These are phyloP conservation scores for Lutjanus campechanus DNA, from an alignment of 2,797 vertebrate species.

Conservation along the genomic window DNA sequence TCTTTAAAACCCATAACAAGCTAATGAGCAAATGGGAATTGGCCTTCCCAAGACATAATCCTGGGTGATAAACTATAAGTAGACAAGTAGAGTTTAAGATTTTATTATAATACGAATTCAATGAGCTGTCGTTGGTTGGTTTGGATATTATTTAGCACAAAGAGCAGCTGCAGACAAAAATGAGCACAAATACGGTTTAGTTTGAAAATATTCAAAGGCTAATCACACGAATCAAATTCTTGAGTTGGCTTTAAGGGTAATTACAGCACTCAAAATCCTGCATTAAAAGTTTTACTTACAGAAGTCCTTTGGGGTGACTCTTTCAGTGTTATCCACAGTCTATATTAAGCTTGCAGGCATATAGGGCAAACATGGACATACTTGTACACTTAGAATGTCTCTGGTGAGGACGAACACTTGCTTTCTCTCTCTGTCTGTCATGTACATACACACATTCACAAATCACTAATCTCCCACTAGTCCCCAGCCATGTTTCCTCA, in stretches of 20 bases:
- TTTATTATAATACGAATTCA: conserved; percentile 1
- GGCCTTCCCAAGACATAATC: conserved; percentile 16
- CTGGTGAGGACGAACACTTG: conserved; percentile 13
- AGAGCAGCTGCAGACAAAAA: background rate
- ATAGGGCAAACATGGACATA: conserved; percentile 27
- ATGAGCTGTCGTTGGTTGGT: conserved; percentile 14
- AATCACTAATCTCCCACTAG: conserved; percentile 34
- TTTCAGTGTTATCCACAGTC: conserved; percentile 17
- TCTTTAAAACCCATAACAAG: conserved; percentile 35
- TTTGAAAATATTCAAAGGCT: background rate
- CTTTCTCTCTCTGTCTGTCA: background rate
- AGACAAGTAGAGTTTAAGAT: conserved; percentile 18
- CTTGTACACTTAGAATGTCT: conserved; percentile 32
- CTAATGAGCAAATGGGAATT: conserved; percentile 33
- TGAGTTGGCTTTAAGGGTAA: background rate
- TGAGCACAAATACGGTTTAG: background rate
- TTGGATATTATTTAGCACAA: conserved; percentile 9
- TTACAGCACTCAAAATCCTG: background rate
- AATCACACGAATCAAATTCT: background rate
- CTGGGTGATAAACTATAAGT: conserved; percentile 2
- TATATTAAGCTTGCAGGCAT: conserved; percentile 30
- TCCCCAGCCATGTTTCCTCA: conserved; percentile 31
- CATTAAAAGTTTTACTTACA: conserved; percentile 19
- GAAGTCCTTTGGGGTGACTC: conserved; percentile 12
- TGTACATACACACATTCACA: conserved; percentile 12